A percentile compares a stretch with the other conserved stretches of the same genome.
phyloP scores from a whole-genome alignment of 1,140 invertebrate genomes.

The Drosophila auraria region DNA sequence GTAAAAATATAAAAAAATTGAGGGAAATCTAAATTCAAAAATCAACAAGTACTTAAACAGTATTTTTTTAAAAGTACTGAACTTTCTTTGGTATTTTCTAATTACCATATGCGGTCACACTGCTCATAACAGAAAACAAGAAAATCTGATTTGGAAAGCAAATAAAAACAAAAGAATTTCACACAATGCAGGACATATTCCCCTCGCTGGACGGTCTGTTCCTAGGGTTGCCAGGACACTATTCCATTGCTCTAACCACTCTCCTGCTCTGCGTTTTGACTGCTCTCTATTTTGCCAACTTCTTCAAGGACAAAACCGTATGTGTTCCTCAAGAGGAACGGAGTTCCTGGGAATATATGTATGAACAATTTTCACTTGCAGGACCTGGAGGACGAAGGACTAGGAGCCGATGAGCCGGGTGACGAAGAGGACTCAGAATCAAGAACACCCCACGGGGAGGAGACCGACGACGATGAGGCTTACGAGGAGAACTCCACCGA shows the following conservation, averaged over 20 bases:
- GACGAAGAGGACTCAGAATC: conserved; percentile 47
- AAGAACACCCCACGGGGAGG: conserved; percentile 32
- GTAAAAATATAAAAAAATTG: neutral
- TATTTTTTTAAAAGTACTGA: neutral
- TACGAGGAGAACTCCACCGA: conserved; percentile 61
- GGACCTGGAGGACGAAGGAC: conserved; percentile 70
- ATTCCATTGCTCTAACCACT: conserved; percentile 64
- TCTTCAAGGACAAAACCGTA: conserved; percentile 72
- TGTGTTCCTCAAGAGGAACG: conserved; percentile 15
- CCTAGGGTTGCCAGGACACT: conserved; percentile 64
- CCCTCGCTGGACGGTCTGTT: conserved; percentile 38
- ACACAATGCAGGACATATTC: conserved; percentile 35
- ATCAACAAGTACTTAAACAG: too few species aligned
- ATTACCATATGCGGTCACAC: conserved; percentile 17
- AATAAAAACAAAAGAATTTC: conserved; percentile 13
- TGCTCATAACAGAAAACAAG: conserved; percentile 33
- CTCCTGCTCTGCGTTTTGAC: conserved; percentile 70
- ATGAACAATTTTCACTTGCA: conserved; percentile 8
- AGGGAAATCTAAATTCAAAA: neutral
- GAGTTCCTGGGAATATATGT: neutral
- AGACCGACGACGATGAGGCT: conserved; percentile 59
- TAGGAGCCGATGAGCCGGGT: conserved; percentile 57
- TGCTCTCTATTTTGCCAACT: conserved; percentile 73
- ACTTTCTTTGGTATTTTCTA: neutral
- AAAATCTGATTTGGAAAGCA: conserved; percentile 6